Conservation (phyloP, 1,140 invertebrate species). For the Trichonephila clavata region DNA sequence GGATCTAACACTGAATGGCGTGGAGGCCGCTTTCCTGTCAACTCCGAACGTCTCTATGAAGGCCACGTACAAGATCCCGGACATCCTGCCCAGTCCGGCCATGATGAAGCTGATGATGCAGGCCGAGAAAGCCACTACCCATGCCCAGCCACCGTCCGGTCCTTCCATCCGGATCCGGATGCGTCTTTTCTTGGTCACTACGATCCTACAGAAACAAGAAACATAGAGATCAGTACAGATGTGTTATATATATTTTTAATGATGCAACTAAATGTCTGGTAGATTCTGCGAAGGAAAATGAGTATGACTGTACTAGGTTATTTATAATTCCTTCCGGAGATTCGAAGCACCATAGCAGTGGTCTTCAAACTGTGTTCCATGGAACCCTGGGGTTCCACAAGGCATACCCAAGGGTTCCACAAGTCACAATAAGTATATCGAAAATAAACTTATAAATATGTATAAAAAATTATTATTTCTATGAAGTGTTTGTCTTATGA, state of each 20-base stretch:
- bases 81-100: constrained; percentile 69
- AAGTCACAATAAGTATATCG: too few species aligned
- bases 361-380: too few species aligned
- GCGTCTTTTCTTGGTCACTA: background rate
- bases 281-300: too few species aligned
- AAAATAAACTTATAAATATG: too few species aligned
- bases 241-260: background rate
- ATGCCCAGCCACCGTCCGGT: constrained; percentile 52
- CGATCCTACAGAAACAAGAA: background rate
- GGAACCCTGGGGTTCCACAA: too few species aligned
- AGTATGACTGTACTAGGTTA: too few species aligned
- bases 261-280: background rate
- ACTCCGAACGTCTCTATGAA: constrained; percentile 61
- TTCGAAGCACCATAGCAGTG: too few species aligned
- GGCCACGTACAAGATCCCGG: constrained; percentile 71
- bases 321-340: too few species aligned
- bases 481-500: too few species aligned
- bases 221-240: background rate
- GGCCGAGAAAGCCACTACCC: constrained; percentile 64
- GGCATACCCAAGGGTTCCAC: too few species aligned
- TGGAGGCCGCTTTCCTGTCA: constrained; percentile 51
- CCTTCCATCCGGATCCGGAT: constrained; percentile 4
- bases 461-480: too few species aligned
- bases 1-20: constrained; percentile 54
- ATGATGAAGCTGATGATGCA: constrained; percentile 69